These are phyloP conservation scores for Lagopus muta DNA, from an alignment of 2,113 vertebrate genomes.

Conservation along the genomic window DNA sequence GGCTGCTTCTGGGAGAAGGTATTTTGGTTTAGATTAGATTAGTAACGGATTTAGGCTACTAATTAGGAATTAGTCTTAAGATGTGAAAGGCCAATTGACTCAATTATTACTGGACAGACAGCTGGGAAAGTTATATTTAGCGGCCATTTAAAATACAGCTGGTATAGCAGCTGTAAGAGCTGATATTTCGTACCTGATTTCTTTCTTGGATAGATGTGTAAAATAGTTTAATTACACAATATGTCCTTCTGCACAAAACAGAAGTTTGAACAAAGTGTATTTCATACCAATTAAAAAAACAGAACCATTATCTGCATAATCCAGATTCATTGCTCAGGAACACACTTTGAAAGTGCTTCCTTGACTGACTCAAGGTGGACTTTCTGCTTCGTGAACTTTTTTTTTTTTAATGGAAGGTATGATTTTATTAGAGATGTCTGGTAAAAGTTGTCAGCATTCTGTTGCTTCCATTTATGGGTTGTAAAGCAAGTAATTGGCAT, in stretches of 20 bases:
- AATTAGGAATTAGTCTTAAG: neutral
- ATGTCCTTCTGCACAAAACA: neutral
- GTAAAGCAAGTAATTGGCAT: neutral
- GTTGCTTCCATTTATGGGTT: neutral
- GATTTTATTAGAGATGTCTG: neutral
- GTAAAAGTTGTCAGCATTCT: neutral
- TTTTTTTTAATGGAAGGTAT: neutral
- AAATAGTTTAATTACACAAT: neutral
- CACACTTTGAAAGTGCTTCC: neutral
- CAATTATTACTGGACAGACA: neutral
- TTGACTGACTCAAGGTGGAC: neutral
- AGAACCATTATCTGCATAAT: neutral
- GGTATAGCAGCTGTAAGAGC: neutral
- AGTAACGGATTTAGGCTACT: neutral
- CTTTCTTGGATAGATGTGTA: neutral
- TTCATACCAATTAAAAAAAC: neutral
- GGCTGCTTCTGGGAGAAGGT: neutral
- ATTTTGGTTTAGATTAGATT: neutral
- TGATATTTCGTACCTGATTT: neutral
- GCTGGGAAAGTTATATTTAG: neutral
- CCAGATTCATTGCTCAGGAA: neutral
- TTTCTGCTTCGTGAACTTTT: neutral
- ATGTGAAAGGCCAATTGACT: neutral
- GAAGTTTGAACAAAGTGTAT: neutral
- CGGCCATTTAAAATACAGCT: neutral